These are phyloP conservation scores for Cephus sareptanus DNA, from an alignment of 2,888 invertebrate genomes.

Conservation along the genomic window DNA sequence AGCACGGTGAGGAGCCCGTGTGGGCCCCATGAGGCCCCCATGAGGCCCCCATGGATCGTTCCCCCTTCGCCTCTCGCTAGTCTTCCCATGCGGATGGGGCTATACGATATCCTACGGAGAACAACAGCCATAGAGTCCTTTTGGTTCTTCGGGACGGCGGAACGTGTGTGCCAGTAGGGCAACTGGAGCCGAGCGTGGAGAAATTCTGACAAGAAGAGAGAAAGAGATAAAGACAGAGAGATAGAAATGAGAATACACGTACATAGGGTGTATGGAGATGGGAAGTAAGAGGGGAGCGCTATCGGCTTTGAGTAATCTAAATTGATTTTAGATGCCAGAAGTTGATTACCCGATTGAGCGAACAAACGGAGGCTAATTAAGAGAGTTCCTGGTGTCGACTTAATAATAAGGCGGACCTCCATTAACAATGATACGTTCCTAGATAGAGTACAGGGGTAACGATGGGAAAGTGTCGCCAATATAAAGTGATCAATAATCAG, in stretches of 20 bases:
- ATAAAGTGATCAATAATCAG: not conserved
- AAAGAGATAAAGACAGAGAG: conserved; percentile 14
- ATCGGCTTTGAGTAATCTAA: conserved; percentile 51
- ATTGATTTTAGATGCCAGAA: conserved; percentile 56
- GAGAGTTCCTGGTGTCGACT: conserved; percentile 49
- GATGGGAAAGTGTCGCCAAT: not conserved
- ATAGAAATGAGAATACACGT: not conserved
- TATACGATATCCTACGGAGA: conserved; percentile 1
- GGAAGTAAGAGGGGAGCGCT: conserved; percentile 15
- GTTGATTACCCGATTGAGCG: conserved; percentile 49
- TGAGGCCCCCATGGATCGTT: conserved; percentile 33
- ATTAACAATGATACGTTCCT: conserved; percentile 16
- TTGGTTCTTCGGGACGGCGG: not conserved
- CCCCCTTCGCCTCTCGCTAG: not conserved
- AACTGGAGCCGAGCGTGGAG: not conserved
- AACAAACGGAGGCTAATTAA: conserved; percentile 50
- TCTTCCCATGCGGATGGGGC: not conserved
- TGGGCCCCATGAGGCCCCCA: conserved; percentile 42
- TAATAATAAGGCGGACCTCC: conserved; percentile 45
- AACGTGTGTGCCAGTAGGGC: not conserved
- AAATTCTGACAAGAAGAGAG: conserved; percentile 5
- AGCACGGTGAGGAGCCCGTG: conserved; percentile 24
- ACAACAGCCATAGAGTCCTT: not conserved
- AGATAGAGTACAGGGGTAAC: conserved; percentile 2
- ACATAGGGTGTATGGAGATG: not conserved